phyloP scores from a whole-genome alignment of 1,140 invertebrate genomes.

The Frieseomelitta varia region DNA sequence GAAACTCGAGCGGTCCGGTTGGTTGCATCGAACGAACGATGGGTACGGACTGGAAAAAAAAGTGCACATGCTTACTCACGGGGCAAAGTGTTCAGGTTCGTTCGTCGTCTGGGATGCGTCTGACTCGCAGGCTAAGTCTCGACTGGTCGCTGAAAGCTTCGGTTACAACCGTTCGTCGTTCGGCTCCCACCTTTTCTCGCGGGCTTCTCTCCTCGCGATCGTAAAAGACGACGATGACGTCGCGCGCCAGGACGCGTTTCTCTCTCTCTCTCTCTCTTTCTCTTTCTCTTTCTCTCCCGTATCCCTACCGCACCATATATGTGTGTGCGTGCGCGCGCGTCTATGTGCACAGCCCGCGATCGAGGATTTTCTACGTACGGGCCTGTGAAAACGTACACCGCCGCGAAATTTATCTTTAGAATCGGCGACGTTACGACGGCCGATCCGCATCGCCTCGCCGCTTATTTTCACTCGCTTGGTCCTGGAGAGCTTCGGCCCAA shows the following conservation, averaged over 20 bases:
- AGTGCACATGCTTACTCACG: conserved; percentile 69
- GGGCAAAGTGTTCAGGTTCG: conserved; percentile 67
- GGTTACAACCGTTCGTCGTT: conserved; percentile 64
- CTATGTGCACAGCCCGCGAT: neutral
- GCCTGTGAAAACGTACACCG: conserved; percentile 68
- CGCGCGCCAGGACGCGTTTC: conserved; percentile 35
- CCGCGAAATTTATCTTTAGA: conserved; percentile 70
- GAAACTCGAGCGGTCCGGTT: conserved; percentile 6
- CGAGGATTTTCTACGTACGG: conserved; percentile 46
- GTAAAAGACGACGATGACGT: conserved; percentile 60
- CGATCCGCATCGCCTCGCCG: neutral
- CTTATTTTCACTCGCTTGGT: conserved; percentile 33
- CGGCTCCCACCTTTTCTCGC: conserved; percentile 72
- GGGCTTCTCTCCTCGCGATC: conserved; percentile 61
- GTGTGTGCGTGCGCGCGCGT: neutral
- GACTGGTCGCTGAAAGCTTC: conserved; percentile 74
- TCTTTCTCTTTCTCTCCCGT: neutral
- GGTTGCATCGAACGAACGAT: neutral
- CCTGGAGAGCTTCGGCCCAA: neutral
- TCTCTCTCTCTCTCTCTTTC: conserved; percentile 10
- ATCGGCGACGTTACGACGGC: conserved; percentile 9
- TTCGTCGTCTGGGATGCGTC: conserved; percentile 73
- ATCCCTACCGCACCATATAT: conserved; percentile 31
- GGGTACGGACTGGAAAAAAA: conserved; percentile 25
- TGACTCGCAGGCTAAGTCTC: conserved; percentile 77